A percentile compares a stretch with the other conserved stretches of the same genome.
Evolutionary conservation across 2,113 vertebrate genomes (phyloP).

Genomic region (Dipodomys spectabilis): DNA sequence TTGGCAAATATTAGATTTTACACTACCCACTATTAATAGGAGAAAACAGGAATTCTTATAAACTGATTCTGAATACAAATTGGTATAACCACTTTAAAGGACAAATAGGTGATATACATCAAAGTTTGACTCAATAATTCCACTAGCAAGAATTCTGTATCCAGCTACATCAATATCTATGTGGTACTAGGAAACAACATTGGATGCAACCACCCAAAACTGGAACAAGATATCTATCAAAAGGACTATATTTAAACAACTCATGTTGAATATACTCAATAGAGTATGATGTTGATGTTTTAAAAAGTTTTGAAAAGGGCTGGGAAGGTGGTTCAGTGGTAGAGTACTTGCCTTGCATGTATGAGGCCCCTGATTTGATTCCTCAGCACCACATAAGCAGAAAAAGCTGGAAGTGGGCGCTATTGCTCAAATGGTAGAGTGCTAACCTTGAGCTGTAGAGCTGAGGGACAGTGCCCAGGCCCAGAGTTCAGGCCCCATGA

Average conservation of each 20-base stretch:
- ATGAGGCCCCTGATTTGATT: no score
- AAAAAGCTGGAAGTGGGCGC: no score
- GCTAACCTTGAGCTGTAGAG: no score
- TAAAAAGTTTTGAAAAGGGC: not conserved
- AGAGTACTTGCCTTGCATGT: no score
- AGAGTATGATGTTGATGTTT: not conserved
- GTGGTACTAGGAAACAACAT: not conserved
- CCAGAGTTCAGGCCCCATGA: no score
- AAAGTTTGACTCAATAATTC: conserved; percentile 43
- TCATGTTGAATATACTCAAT: not conserved
- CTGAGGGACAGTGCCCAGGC: no score
- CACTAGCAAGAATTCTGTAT: conserved; percentile 13
- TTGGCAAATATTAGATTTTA: conserved; percentile 27
- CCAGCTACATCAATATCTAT: not conserved
- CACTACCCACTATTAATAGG: not conserved
- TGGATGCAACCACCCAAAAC: conserved; percentile 2
- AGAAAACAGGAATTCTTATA: not conserved
- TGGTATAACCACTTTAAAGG: not conserved
- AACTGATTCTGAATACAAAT: not conserved
- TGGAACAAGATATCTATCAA: not conserved
- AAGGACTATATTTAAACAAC: conserved; percentile 1
- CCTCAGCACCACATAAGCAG: no score
- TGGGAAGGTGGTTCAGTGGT: no score
- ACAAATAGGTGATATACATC: not conserved
- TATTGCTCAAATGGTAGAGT: no score